phyloP scores from a whole-genome alignment of 2,888 invertebrate species.

The Melinaea menophilus region DNA sequence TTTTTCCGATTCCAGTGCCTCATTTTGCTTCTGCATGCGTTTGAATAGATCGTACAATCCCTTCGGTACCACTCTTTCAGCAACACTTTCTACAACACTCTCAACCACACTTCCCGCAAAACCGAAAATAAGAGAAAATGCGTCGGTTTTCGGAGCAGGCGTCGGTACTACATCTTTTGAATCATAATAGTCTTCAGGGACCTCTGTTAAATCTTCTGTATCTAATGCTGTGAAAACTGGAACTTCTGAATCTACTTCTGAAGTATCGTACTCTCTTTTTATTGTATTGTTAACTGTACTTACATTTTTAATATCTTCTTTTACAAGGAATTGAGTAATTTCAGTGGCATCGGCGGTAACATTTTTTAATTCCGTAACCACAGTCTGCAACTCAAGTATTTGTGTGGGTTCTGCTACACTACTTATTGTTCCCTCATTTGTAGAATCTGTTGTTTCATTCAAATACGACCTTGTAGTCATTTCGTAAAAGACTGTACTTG shows the following conservation, averaged over 20 bases:
- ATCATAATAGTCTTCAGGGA: slow-evolving; percentile 71
- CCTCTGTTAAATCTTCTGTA: slow-evolving; percentile 50
- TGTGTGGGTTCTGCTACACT: slow-evolving; percentile 2
- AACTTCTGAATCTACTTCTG: slow-evolving; percentile 47
- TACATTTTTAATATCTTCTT: slow-evolving; percentile 32
- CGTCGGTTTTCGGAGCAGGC: slow-evolving; percentile 63
- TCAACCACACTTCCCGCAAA: slow-evolving; percentile 71
- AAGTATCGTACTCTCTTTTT: slow-evolving; percentile 33
- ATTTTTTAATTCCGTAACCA: slow-evolving; percentile 17
- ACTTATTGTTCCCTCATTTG: slow-evolving; percentile 7
- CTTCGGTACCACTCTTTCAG: slow-evolving; percentile 69
- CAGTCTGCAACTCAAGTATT: slow-evolving; percentile 14
- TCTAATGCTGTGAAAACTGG: slow-evolving; percentile 64
- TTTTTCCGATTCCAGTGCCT: slow-evolving; percentile 66
- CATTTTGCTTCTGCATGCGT: slow-evolving; percentile 69
- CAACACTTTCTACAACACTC: slow-evolving; percentile 66
- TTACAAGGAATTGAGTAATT: slow-evolving; percentile 11
- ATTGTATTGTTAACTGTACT: slow-evolving; percentile 22
- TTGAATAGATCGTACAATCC: slow-evolving; percentile 65
- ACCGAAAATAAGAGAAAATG: slow-evolving; percentile 66
- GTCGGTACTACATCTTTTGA: slow-evolving; percentile 65
- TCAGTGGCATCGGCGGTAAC: slow-evolving; percentile 12
- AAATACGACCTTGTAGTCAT: slow-evolving; percentile 31
- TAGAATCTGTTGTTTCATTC: slow-evolving; percentile 21
- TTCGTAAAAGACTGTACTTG: slow-evolving; percentile 37